A percentile compares a stretch with the other conserved stretches of the same genome.
Conservation (phyloP, 2,113 vertebrate genomes). For the Canis aureus region DNA sequence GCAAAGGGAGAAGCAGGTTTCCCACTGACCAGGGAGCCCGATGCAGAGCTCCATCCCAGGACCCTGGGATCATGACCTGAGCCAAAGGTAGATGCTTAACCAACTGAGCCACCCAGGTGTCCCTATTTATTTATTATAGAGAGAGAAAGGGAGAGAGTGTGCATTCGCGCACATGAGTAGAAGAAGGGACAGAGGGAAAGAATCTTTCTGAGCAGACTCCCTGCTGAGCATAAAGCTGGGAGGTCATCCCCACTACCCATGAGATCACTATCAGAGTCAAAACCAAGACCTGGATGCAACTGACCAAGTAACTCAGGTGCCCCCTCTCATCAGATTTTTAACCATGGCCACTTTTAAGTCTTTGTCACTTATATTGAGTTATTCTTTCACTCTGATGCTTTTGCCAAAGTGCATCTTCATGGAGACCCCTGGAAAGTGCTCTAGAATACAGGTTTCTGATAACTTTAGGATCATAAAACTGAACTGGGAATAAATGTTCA, state of each 20-base stretch:
- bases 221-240: background rate
- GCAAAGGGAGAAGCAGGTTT: too few species aligned
- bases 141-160: background rate
- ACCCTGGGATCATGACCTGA: too few species aligned
- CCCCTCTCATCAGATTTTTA: background rate
- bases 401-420: background rate
- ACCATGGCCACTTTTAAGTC: background rate
- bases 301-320: background rate
- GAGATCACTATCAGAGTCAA: background rate
- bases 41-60: too few species aligned
- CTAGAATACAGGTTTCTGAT: background rate
- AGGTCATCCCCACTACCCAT: background rate
- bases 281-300: background rate
- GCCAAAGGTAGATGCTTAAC: too few species aligned
- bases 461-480: background rate
- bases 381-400: background rate
- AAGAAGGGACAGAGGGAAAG: background rate
- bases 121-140: background rate
- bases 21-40: too few species aligned
- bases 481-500: background rate
- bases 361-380: background rate
- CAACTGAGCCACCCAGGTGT: too few species aligned
- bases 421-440: background rate
- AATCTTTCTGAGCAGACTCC: background rate
- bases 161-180: background rate